Percentiles rank a stretch among this genome's conserved stretches.
These are phyloP conservation scores for Crocallis elinguaria DNA, from an alignment of 2,888 invertebrate species.

Conservation along the genomic window DNA sequence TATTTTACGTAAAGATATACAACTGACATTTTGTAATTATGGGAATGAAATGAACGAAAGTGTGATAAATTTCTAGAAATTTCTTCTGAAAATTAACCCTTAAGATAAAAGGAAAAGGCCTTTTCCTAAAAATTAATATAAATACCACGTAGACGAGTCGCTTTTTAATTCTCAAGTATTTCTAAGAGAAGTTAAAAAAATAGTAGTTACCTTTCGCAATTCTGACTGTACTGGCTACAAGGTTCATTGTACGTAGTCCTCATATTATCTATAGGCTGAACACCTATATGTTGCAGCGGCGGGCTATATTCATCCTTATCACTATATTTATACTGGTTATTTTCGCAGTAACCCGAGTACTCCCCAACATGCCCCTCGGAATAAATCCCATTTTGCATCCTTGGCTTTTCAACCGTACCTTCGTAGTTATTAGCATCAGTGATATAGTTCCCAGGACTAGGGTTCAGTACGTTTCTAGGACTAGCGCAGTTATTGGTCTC, in stretches of 20 bases:
- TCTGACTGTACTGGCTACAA: conserved; percentile 62
- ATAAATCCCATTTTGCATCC: conserved; percentile 61
- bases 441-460: conserved; percentile 69
- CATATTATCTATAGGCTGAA: conserved; percentile 65
- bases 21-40: no score
- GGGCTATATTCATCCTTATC: conserved; percentile 67
- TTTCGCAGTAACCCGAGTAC: conserved; percentile 65
- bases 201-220: conserved; percentile 55
- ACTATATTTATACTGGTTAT: conserved; percentile 64
- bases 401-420: conserved; percentile 44
- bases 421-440: conserved; percentile 65
- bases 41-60: no score
- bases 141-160: no score
- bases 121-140: no score
- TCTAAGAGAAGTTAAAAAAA: no score
- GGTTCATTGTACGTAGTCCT: conserved; percentile 59
- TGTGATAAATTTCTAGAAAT: no score
- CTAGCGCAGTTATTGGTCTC: conserved; percentile 65
- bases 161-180: no score
- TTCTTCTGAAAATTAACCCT: no score
- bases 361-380: conserved; percentile 63
- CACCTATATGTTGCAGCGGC: conserved; percentile 55
- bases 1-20: no score
- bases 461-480: conserved; percentile 69
- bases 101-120: no score